Evolutionary conservation across 2,888 invertebrate genomes (phyloP).

Genomic region (Mechanitis mazaeus): DNA sequence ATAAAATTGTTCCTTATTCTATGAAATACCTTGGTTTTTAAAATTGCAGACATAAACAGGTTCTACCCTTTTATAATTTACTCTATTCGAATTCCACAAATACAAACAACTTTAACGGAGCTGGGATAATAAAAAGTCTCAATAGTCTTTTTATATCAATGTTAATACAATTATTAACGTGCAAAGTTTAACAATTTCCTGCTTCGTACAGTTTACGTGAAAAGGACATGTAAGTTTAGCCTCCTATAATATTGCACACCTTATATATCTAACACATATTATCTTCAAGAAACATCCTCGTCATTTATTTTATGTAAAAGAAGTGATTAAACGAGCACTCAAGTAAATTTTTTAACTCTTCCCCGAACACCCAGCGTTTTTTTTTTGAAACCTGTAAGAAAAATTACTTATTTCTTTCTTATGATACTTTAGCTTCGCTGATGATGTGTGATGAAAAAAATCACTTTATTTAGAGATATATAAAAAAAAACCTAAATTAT

Average conservation of each 20-base stretch:
- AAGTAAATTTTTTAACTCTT: too few relatives aligned
- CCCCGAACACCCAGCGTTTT: too few relatives aligned
- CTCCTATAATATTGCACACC: constrained; percentile 23
- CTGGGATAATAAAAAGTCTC: constrained; percentile 1
- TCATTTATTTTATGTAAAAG: too few relatives aligned
- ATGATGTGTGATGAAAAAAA: background rate
- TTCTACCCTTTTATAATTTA: background rate
- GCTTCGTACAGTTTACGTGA: constrained; percentile 55
- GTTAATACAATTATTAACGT: constrained; percentile 13
- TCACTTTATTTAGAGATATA: constrained; percentile 23
- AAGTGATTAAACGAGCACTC: too few relatives aligned
- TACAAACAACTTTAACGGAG: constrained; percentile 5
- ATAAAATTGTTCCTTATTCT: too few relatives aligned
- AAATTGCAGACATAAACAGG: background rate
- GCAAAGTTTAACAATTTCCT: constrained; percentile 50
- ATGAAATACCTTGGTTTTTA: background rate
- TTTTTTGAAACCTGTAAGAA: too few relatives aligned
- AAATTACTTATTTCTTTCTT: too few relatives aligned
- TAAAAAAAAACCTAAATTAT: constrained; percentile 30
- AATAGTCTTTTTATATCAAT: constrained; percentile 4
- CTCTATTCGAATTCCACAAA: background rate
- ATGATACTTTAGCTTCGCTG: background rate
- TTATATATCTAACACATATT: background rate
- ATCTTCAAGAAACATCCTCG: too few relatives aligned
- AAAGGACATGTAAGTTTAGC: constrained; percentile 18